Evolutionary conservation across 2,888 invertebrate genomes (phyloP), one percentile per base, ranked within the genome.

Genomic region (Dione vanillae): DNA sequence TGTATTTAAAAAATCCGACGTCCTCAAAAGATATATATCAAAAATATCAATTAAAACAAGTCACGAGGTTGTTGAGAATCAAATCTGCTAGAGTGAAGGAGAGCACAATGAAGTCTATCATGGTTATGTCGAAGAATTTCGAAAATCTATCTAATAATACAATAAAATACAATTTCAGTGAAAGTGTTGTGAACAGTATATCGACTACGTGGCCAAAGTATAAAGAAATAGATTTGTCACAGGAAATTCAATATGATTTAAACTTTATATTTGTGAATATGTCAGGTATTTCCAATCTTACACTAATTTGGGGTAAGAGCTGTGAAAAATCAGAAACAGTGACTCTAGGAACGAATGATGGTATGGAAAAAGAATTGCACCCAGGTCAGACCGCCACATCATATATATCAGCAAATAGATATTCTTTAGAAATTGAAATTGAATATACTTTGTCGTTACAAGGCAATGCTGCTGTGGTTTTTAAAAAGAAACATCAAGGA

Each of bases 1-100:
- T 84, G 0, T 91, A 81, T 64, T 69, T 89, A 6, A 83, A 80
- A 78, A 88, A 87, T 64, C 91, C 91, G 0, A 90, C 91, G 0
- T 90, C 90, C 0, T 91, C 91, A 89, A 86, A 85, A 0, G 90
- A 91, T 77, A 78, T 91, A 7, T 91, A 88, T 71, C 81, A 84
- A 66, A 82, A 70, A 49, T 86, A 87, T 66, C 78, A 82, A 19
- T 91, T 89, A 89, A 86, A 90, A 69, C 82, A 85, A 77, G 82
- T 91, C 0, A 79, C 81, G 0, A 82, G 80, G 72, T 78, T 87
- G 0, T 20, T 89, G 14, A 71, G 71, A 45, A 74, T 82, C 1
- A 79, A 79, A 74, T 85, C 84, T 0, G 85, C 82, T 2, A 75
- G 62, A 54, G 52, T 82, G 1, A 79, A 77, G 65, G 72, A 76